Conservation (phyloP, 2,888 invertebrate genomes). For the Baronia brevicornis region DNA sequence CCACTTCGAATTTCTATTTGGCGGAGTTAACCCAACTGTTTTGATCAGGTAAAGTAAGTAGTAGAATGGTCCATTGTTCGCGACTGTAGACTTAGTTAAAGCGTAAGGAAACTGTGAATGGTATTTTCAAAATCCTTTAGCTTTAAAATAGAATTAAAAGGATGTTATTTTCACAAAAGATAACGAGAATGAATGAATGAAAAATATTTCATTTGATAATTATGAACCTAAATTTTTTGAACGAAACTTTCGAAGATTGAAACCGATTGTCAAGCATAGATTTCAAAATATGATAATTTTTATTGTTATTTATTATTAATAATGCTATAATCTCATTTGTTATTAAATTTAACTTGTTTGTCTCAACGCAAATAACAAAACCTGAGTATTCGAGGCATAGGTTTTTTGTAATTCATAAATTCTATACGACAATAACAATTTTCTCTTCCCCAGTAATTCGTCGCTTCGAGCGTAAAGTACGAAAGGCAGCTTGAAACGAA, state of each 20-base stretch:
- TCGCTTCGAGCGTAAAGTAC: conserved; percentile 61
- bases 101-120: conserved; percentile 13
- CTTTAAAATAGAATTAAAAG: conserved; percentile 5
- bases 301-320: too few relatives aligned
- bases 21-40: conserved; percentile 12
- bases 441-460: conserved; percentile 55
- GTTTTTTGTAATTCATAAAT: conserved; percentile 27
- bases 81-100: conserved; percentile 12
- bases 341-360: too few relatives aligned
- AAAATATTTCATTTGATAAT: too few relatives aligned
- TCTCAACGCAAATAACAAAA: too few relatives aligned
- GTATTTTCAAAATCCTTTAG: conserved; percentile 15
- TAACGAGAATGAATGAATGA: too few relatives aligned
- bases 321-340: too few relatives aligned
- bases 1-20: conserved; percentile 14
- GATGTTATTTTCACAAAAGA: too few relatives aligned
- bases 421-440: conserved; percentile 56
- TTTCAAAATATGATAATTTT: too few relatives aligned
- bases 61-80: conserved; percentile 15
- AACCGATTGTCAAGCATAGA: too few relatives aligned
- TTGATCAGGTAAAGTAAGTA: conserved; percentile 16
- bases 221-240: too few relatives aligned
- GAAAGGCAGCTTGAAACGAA: conserved; percentile 54
- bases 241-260: too few relatives aligned
- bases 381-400: too few relatives aligned